A percentile compares a stretch with the other conserved stretches of the same genome.
Evolutionary conservation across 2,888 invertebrate genomes (phyloP).

Genomic region (Cynaeus angustus): DNA sequence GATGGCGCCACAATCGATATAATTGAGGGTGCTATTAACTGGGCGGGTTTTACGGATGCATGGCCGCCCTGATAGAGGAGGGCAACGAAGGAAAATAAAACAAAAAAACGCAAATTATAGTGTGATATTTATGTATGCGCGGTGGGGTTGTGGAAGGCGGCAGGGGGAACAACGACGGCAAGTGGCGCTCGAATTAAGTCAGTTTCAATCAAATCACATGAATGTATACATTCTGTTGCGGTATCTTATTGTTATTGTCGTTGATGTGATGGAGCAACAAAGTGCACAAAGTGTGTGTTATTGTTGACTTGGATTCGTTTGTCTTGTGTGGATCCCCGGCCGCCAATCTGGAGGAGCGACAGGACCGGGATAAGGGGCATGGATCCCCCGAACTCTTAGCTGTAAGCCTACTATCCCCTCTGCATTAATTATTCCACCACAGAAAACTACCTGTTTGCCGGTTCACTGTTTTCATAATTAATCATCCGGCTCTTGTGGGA

Average conservation of each 20-base stretch:
- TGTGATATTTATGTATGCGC: conserved; percentile 70
- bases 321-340: conserved; percentile 53
- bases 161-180: conserved; percentile 66
- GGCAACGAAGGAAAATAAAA: conserved; percentile 70
- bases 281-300: conserved; percentile 47
- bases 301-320: conserved; percentile 14
- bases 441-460: conserved; percentile 48
- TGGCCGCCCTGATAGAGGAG: conserved; percentile 72
- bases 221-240: conserved; percentile 64
- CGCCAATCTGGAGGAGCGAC: conserved; percentile 70
- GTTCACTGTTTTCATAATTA: conserved; percentile 41
- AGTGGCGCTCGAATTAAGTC: conserved; percentile 71
- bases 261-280: conserved; percentile 13
- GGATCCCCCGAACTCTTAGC: conserved; percentile 71
- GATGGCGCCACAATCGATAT: conserved; percentile 63
- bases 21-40: conserved; percentile 73
- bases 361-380: conserved; percentile 71
- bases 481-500: conserved; percentile 37
- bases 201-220: conserved; percentile 73
- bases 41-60: conserved; percentile 73
- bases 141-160: conserved; percentile 67
- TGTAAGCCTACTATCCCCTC: conserved; percentile 64
- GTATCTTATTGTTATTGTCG: conserved; percentile 48
- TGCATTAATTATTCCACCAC: conserved; percentile 45
- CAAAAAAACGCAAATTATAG: conserved; percentile 71